phyloP scores from a whole-genome alignment of 2,888 invertebrate genomes.

The Parnassius apollo region DNA sequence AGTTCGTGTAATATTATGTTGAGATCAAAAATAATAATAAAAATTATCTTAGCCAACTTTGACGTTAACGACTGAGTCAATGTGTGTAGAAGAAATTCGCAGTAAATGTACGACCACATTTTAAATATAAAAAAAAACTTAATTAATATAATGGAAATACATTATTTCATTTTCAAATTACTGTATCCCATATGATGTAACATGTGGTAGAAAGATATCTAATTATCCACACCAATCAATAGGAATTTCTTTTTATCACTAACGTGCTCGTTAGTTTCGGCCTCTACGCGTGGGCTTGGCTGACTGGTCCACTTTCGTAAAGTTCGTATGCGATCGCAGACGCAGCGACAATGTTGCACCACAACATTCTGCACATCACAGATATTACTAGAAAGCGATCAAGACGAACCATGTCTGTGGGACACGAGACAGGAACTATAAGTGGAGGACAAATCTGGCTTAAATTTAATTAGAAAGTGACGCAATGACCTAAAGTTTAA shows the following conservation, averaged over 20 bases:
- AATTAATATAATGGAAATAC: too few relatives aligned
- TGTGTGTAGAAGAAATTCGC: too few relatives aligned
- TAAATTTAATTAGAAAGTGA: not conserved
- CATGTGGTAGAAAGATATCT: not conserved
- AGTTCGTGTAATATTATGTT: too few relatives aligned
- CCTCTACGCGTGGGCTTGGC: constrained; percentile 33
- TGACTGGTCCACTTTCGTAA: constrained; percentile 61
- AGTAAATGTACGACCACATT: too few relatives aligned
- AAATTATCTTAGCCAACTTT: too few relatives aligned
- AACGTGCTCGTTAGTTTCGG: constrained; percentile 21
- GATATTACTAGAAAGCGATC: constrained; percentile 67
- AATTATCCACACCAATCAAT: constrained; percentile 11
- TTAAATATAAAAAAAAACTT: too few relatives aligned
- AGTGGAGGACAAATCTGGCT: constrained; percentile 17
- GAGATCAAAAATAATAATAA: too few relatives aligned
- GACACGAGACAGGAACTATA: constrained; percentile 40
- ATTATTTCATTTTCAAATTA: too few relatives aligned
- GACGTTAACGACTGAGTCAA: too few relatives aligned
- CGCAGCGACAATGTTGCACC: constrained; percentile 41
- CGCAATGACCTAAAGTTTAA: too few relatives aligned
- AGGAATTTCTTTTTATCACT: constrained; percentile 13
- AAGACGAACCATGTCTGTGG: constrained; percentile 50
- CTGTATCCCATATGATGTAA: too few relatives aligned
- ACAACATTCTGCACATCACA: constrained; percentile 51
- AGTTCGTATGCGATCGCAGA: constrained; percentile 52